Base-by-base conservation (phyloP, 2,113 vertebrate genomes). In the Malurus melanocephalus region DNA sequence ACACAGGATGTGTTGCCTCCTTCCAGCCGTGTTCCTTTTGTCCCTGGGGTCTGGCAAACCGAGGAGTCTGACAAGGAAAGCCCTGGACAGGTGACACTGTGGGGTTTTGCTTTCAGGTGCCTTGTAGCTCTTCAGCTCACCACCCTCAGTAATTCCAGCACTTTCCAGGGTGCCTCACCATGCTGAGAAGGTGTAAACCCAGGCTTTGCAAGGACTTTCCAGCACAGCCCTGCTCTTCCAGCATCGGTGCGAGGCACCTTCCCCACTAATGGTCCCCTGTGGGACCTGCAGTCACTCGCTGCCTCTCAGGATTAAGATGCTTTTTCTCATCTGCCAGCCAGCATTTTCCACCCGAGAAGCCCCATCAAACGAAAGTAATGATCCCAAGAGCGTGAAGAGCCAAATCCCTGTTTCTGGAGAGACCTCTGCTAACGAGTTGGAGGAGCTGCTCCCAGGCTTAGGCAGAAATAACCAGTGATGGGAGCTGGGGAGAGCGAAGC, bases 51-150 rank as follows among this genome's bases (percentile, higher is more conserved):
- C 61, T 28, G 38, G 57, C n/a, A 48, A 35, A 45, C 3, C 0
- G 1, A 0, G 1, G 16, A 9, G 13, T 18, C 42, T 77, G 46
- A 18, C 0, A 0, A 28, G 56, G 16, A 49, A 17, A n/a, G 40
- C 28, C 21, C 23, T 42, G 21, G 17, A 4, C 6, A 6, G 45
- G 45, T 49, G 46, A 64, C 19, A 3, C 19, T 16, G 7, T 0
- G 1, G 26, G 11, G 35, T 17, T 73, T 77, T 51, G 20, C 22
- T 68, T 67, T 60, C 28, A 28, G 40, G 43, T 72, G 68, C 22
- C 16, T 76, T 69, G 61, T 16, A 46, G 53, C 27, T 59, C 49
- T 59, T 60, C 65, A 43, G 13, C 45, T 94, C 30, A 10, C 12
- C 49, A 38, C 6, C 6, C 8, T 4, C 19, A 48, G 40, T 55